phyloP scores from a whole-genome alignment of 2,888 invertebrate genomes.

The Dioctria linearis region DNA sequence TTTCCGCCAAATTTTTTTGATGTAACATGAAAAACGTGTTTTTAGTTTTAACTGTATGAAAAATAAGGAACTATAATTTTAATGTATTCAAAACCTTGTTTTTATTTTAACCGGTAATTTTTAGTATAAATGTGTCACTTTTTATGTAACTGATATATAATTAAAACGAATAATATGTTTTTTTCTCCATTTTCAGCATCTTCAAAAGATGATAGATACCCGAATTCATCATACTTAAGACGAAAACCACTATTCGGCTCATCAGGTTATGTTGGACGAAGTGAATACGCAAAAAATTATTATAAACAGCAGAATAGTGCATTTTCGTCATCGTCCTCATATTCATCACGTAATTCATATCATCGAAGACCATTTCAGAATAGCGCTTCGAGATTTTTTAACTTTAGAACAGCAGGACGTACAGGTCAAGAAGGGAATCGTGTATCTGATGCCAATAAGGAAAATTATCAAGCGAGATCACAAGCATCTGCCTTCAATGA shows the following conservation, averaged over 20 bases:
- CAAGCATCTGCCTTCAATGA: slow-evolving; percentile 56
- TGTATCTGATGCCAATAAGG: slow-evolving; percentile 39
- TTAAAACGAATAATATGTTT: no score
- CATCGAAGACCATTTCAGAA: slow-evolving; percentile 52
- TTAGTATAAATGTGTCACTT: no score
- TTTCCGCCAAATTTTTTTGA: no score
- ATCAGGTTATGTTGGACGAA: slow-evolving; percentile 40
- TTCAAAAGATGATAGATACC: slow-evolving; percentile 47
- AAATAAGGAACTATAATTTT: no score
- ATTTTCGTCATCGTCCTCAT: slow-evolving; percentile 18
- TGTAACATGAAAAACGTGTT: no score
- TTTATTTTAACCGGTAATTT: no score
- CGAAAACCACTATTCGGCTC: slow-evolving; percentile 52
- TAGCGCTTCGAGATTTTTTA: slow-evolving; percentile 32
- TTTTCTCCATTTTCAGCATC: slow-evolving; percentile 19
- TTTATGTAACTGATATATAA: background rate
- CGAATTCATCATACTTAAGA: slow-evolving; percentile 56
- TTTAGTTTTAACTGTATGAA: no score
- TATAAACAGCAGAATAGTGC: slow-evolving; percentile 30
- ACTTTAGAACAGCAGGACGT: background rate
- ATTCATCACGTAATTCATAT: slow-evolving; percentile 53
- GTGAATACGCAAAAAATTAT: slow-evolving; percentile 48
- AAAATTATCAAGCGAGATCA: slow-evolving; percentile 55
- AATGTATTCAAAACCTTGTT: no score
- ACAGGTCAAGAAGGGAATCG: background rate